A percentile compares a stretch with the other conserved stretches of the same genome.
Conservation (phyloP, 2,113 vertebrate genomes). For the Diglossa brunneiventris region DNA sequence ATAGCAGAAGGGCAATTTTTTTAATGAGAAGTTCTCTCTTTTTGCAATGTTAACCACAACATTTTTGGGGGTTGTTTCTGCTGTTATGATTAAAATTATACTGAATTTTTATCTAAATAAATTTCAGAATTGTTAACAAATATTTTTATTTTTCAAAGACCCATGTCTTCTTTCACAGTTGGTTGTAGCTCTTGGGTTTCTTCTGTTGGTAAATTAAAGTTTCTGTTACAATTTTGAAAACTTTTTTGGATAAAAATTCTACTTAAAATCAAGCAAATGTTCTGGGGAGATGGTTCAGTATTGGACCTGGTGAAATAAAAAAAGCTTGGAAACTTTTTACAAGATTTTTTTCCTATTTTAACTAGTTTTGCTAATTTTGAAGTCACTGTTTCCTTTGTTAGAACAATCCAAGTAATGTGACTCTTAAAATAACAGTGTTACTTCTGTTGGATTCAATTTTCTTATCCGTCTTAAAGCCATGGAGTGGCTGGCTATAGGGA, state of each 20-base stretch:
- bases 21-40: neutral
- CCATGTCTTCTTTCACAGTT: neutral
- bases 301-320: neutral
- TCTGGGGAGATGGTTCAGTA: neutral
- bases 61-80: neutral
- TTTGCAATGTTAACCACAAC: neutral
- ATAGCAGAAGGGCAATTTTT: neutral
- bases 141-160: neutral
- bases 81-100: neutral
- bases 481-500: neutral
- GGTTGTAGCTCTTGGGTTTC: neutral
- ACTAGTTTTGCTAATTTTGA: conserved; percentile 11
- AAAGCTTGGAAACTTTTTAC: neutral
- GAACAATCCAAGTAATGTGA: conserved; percentile 65
- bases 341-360: neutral
- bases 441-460: conserved; percentile 50
- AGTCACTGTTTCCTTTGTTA: conserved; percentile 43
- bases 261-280: neutral
- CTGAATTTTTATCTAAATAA: conserved; percentile 24
- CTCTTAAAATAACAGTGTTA: conserved; percentile 61
- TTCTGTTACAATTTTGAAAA: neutral
- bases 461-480: neutral
- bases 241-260: conserved; percentile 4
- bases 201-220: neutral
- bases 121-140: conserved; percentile 1